Base-by-base conservation (phyloP, 2,797 vertebrate genomes). In the Adelosebastes latens region DNA sequence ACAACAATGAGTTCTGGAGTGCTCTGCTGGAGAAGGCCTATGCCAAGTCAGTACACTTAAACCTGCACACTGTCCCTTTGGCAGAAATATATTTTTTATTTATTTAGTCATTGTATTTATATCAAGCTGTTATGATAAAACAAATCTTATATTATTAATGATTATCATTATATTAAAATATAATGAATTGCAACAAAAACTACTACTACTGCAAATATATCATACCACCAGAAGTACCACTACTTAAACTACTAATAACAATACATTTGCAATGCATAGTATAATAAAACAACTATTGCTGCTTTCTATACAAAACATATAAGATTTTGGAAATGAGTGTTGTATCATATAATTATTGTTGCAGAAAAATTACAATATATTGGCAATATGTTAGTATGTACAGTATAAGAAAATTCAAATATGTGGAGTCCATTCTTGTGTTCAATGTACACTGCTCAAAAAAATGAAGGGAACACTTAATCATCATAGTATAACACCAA, bases 11-110 rank as follows among this genome's bases (percentile, higher is more conserved):
- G 78, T 99, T 98, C 95, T 99, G 98, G 98, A 98, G 97, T 0
- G 97, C 98, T 4, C 87, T 99, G 29, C 67, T 99, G 90, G 98
- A 99, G 92, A 99, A 99, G 77, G 98, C 98, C 32, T 99, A 99
- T 31, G 97, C 98, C 56, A 99, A 99, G 98, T 99, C 90, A 92
- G 97, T 90, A 2, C 36, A 52, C 20, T 6, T 20, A 2, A 22
- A 71, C 22, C 63, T 8, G 8, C 20, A n/a, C 1, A 46, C 1
- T n/a, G 4, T 56, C 34, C 20, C 11, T 20, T 9, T 24, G n/a
- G 1, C 5, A 55, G 31, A 16, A 53, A 49, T 14, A n/a, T 4
- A 16, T n/a, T 60, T 53, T 22, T 49, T 6, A n/a, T 65, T 36
- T 39, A 39, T 20, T 31, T 6, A 11, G 59, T 31, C 32, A 32